Percentiles rank a stretch among this genome's conserved stretches.
Conservation (phyloP, 2,113 vertebrate species). For the Picathartes gymnocephalus region DNA sequence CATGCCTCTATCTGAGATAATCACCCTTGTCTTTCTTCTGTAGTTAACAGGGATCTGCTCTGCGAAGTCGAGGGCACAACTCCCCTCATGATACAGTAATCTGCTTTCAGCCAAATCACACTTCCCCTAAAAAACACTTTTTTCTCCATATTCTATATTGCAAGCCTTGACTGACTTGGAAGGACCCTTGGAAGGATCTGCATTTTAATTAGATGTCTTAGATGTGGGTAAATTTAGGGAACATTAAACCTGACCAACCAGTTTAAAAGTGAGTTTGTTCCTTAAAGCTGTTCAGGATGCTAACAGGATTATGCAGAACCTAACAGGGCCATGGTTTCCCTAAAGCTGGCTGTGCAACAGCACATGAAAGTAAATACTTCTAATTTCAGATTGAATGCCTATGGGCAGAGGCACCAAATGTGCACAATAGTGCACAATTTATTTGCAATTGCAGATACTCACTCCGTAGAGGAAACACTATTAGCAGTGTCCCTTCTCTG, state of each 20-base stretch:
- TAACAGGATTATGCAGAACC: slow-evolving; percentile 22
- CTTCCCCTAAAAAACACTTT: background rate
- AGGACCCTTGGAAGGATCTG: background rate
- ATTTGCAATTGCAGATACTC: background rate
- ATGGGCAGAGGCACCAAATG: background rate
- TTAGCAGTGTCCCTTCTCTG: background rate
- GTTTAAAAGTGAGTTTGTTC: background rate
- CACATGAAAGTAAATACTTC: slow-evolving; percentile 1
- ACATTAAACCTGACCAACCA: background rate
- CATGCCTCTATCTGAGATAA: background rate
- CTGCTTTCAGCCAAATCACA: background rate
- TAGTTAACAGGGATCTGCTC: background rate
- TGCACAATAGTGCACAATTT: background rate
- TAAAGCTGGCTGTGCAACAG: background rate
- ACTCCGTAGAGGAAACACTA: background rate
- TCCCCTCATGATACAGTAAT: background rate
- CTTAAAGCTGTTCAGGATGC: slow-evolving; percentile 1
- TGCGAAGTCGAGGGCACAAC: background rate
- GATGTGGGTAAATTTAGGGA: background rate
- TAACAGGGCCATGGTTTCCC: background rate
- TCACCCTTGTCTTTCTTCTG: background rate
- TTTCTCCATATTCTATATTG: background rate
- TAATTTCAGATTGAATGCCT: slow-evolving; percentile 3
- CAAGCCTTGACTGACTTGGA: background rate
- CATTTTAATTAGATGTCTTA: slow-evolving; percentile 15